Conservation (phyloP, 2,113 vertebrate species). For the Notarius lentiginosus region DNA sequence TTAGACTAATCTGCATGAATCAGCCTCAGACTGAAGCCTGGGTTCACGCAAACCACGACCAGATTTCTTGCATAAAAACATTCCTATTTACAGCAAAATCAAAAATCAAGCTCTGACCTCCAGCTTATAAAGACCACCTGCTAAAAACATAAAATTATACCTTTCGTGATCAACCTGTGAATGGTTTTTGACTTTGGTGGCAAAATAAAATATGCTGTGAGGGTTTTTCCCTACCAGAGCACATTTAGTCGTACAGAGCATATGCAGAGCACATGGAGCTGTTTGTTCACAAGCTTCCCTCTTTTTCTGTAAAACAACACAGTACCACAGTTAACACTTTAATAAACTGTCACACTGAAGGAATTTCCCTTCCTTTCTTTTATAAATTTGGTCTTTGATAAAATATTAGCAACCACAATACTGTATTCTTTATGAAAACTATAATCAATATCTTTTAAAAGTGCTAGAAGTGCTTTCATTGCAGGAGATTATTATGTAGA, state of each 20-base stretch:
- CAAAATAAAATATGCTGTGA: background rate
- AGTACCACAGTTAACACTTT: conserved; percentile 13
- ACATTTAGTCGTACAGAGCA: background rate
- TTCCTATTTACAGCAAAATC: conserved; percentile 55
- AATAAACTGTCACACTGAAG: conserved; percentile 19
- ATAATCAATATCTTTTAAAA: conserved; percentile 46
- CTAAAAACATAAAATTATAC: conserved; percentile 27
- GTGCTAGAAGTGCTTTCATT: conserved; percentile 61
- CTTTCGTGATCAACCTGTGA: background rate
- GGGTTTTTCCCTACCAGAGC: background rate
- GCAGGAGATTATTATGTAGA: conserved; percentile 47
- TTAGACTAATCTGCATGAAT: conserved; percentile 37
- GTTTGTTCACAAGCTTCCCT: background rate
- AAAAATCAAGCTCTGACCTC: conserved; percentile 35
- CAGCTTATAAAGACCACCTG: conserved; percentile 37
- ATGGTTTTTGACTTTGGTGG: conserved; percentile 14
- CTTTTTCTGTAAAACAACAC: conserved; percentile 15
- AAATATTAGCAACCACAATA: conserved; percentile 42
- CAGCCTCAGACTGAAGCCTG: conserved; percentile 26
- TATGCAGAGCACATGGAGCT: background rate
- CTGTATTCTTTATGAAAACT: conserved; percentile 39
- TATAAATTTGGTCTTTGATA: conserved; percentile 29
- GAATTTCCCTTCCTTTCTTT: conserved; percentile 3
- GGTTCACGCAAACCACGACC: conserved; percentile 18
- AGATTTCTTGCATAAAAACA: conserved; percentile 51